These are phyloP conservation scores for Diabrotica balteata DNA, from an alignment of 2,888 invertebrate genomes.

Conservation along the genomic window DNA sequence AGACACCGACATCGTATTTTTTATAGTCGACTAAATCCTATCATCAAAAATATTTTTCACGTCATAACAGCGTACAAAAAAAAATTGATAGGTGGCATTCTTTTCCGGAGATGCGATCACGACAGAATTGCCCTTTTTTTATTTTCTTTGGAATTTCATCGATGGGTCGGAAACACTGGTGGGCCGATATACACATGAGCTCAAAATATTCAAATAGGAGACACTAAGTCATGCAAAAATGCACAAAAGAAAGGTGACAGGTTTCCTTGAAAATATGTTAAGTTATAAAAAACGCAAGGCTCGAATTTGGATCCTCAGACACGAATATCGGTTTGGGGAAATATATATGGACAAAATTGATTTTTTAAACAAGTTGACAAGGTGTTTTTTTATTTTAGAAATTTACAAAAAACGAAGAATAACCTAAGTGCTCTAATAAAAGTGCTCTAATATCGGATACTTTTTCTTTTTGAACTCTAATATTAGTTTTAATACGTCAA, in stretches of 20 bases:
- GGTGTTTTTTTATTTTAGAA: no score
- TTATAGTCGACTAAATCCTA: background rate
- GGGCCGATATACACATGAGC: conserved; percentile 10
- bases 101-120: conserved; percentile 15
- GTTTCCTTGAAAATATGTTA: background rate
- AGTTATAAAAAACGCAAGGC: no score
- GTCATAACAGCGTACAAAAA: background rate
- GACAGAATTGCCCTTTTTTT: conserved; percentile 12
- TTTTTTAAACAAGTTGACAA: no score
- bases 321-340: no score
- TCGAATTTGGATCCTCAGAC: no score
- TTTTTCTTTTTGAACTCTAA: no score
- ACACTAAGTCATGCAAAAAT: conserved; percentile 16
- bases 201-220: conserved; percentile 19
- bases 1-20: no score
- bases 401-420: no score
- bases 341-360: no score
- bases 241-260: conserved; percentile 12
- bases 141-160: background rate
- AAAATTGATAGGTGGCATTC: conserved; percentile 16
- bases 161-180: conserved; percentile 12
- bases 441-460: no score
- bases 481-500: no score
- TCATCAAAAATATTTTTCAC: background rate
- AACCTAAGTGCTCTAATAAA: no score